These are phyloP conservation scores for Rhingia campestris DNA, from an alignment of 2,888 invertebrate species.

Conservation along the genomic window DNA sequence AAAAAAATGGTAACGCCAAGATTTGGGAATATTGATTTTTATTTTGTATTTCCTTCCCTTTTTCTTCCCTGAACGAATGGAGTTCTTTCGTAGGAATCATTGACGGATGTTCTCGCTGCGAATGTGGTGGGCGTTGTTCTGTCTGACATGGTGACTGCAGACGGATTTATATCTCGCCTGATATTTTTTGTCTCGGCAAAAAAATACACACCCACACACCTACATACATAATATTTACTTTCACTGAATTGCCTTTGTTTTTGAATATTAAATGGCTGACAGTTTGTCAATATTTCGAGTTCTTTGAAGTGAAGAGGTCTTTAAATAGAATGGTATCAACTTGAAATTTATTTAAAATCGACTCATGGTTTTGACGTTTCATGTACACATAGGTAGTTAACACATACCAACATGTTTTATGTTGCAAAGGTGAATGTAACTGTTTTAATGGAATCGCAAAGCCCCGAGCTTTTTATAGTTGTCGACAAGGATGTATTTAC, in stretches of 20 bases:
- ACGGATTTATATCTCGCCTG: background rate
- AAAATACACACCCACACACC: background rate
- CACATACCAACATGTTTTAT: too few species aligned
- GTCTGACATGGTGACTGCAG: slow-evolving; percentile 36
- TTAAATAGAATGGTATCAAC: background rate
- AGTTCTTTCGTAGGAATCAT: slow-evolving; percentile 19
- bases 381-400: too few species aligned
- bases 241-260: background rate
- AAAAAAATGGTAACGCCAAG: slow-evolving; percentile 6
- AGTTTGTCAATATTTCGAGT: background rate
- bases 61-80: slow-evolving; percentile 34
- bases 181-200: background rate
- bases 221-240: background rate
- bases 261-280: slow-evolving; percentile 3
- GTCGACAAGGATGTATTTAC: too few species aligned
- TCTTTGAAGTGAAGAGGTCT: background rate
- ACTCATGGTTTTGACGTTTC: too few species aligned
- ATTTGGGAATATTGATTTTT: slow-evolving; percentile 46
- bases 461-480: too few species aligned
- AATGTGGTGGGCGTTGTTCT: slow-evolving; percentile 44
- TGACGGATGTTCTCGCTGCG: slow-evolving; percentile 14
- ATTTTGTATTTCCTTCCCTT: slow-evolving; percentile 12
- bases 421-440: too few species aligned
- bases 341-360: too few species aligned
- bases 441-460: too few species aligned